phyloP scores from a whole-genome alignment of 2,797 vertebrate genomes.

The Prionace glauca region DNA sequence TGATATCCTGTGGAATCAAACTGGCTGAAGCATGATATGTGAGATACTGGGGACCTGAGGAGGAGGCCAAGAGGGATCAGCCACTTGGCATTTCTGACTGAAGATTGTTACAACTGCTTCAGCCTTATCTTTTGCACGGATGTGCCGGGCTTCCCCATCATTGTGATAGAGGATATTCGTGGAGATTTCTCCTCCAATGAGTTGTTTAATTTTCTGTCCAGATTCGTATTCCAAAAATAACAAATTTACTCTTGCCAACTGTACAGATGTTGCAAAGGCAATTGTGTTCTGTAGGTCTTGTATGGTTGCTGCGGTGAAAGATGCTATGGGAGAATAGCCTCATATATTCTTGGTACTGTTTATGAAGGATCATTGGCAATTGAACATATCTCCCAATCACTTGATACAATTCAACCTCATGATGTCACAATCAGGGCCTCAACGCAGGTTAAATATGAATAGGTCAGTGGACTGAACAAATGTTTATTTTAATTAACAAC shows the following conservation, averaged over 20 bases:
- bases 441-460: background rate
- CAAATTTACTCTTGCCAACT: background rate
- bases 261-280: background rate
- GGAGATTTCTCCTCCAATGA: too few relatives aligned
- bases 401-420: background rate
- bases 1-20: too few relatives aligned
- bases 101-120: too few relatives aligned
- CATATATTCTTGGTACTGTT: background rate
- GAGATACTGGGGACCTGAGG: too few relatives aligned
- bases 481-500: background rate
- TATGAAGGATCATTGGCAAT: background rate
- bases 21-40: too few relatives aligned
- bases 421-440: background rate
- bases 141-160: too few relatives aligned
- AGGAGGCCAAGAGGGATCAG: too few relatives aligned
- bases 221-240: background rate
- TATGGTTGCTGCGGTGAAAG: background rate
- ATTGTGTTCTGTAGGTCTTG: background rate
- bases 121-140: too few relatives aligned
- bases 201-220: background rate
- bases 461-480: background rate
- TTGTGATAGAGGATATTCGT: too few relatives aligned
- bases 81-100: too few relatives aligned
- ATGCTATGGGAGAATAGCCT: background rate
- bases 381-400: background rate